A percentile compares a stretch with the other conserved stretches of the same genome.
Evolutionary conservation across 2,888 invertebrate genomes (phyloP).

Genomic region (Drosophila parthenogenetica): DNA sequence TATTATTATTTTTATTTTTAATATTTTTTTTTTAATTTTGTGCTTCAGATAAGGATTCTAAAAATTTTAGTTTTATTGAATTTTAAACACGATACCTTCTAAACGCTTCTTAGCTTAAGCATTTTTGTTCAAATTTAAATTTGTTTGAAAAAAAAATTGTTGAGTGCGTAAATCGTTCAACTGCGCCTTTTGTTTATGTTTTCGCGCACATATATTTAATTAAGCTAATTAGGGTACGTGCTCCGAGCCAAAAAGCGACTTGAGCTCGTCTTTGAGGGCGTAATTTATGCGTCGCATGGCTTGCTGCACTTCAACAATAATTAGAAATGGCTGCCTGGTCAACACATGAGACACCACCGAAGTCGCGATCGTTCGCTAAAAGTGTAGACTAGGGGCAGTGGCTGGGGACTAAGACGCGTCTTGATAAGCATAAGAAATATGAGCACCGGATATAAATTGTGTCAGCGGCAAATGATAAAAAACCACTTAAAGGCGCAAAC

Average conservation of each 20-base stretch:
- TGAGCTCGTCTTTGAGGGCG: conserved; percentile 62
- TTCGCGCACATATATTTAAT: conserved; percentile 80
- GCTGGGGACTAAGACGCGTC: conserved; percentile 42
- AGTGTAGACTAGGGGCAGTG: conserved; percentile 6
- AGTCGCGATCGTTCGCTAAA: background rate
- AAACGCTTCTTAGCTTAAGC: background rate
- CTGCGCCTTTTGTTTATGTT: conserved; percentile 66
- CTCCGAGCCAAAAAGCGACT: conserved; percentile 61
- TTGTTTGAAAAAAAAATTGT: conserved; percentile 5
- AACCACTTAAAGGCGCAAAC: conserved; percentile 83
- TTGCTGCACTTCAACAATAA: conserved; percentile 78
- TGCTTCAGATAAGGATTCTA: too few species aligned
- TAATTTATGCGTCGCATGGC: conserved; percentile 76
- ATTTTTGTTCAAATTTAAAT: background rate
- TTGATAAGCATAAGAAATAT: conserved; percentile 85
- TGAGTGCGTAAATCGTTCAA: conserved; percentile 55
- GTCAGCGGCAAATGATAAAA: conserved; percentile 84
- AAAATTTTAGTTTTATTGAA: too few species aligned
- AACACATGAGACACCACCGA: conserved; percentile 65
- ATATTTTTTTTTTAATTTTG: too few species aligned
- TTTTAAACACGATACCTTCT: background rate
- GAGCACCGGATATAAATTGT: conserved; percentile 85
- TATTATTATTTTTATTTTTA: too few species aligned
- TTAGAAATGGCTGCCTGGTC: conserved; percentile 63
- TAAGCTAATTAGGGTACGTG: conserved; percentile 82